phyloP scores from a whole-genome alignment of 2,888 invertebrate species.

The Monopis laevigella region DNA sequence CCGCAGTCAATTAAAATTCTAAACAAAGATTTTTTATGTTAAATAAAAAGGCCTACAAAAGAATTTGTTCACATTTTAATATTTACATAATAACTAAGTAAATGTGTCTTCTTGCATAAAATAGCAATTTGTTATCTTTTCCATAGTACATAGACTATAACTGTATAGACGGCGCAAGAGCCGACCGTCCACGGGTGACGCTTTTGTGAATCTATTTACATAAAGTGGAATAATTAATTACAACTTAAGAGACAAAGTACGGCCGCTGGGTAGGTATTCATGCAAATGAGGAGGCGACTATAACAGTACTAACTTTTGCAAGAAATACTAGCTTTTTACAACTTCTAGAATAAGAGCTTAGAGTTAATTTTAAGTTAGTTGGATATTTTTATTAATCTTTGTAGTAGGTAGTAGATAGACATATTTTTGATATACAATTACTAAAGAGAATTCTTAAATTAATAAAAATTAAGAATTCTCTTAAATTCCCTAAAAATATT shows the following conservation, averaged over 20 bases:
- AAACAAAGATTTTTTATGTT: too few relatives aligned
- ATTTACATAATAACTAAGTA: slow-evolving; percentile 9
- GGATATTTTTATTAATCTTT: too few relatives aligned
- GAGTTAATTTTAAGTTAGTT: too few relatives aligned
- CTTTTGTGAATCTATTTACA: slow-evolving; percentile 46
- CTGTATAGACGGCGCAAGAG: slow-evolving; percentile 29
- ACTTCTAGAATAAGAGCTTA: too few relatives aligned
- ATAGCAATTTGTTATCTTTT: slow-evolving; percentile 10
- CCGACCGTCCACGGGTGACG: slow-evolving; percentile 34
- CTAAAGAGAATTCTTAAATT: too few relatives aligned
- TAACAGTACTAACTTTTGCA: slow-evolving; percentile 31
- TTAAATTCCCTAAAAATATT: too few relatives aligned
- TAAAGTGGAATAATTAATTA: slow-evolving; percentile 63
- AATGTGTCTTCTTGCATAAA: slow-evolving; percentile 10
- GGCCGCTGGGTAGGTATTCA: slow-evolving; percentile 43
- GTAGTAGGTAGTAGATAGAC: too few relatives aligned
- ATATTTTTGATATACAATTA: too few relatives aligned
- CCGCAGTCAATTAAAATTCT: too few relatives aligned
- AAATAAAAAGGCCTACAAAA: too few relatives aligned
- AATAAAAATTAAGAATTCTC: too few relatives aligned
- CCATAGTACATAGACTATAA: neutral
- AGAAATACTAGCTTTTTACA: too few relatives aligned
- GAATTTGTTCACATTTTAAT: slow-evolving; percentile 5
- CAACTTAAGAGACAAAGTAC: slow-evolving; percentile 58
- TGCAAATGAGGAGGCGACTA: slow-evolving; percentile 53